Percentiles rank a stretch among this genome's conserved stretches.
phyloP scores from a whole-genome alignment of 2,797 vertebrate genomes.

The Molossus molossus region DNA sequence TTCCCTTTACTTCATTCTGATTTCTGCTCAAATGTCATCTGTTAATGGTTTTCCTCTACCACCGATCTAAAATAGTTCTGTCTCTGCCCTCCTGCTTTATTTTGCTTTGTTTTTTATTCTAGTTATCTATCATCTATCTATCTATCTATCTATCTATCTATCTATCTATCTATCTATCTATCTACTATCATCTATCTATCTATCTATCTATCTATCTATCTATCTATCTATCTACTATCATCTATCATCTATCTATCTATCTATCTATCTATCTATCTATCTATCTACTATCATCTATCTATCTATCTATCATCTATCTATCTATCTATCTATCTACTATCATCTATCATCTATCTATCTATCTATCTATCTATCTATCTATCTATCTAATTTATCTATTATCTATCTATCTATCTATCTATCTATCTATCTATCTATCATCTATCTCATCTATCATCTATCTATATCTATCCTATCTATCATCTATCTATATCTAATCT shows the following conservation, averaged over 20 bases:
- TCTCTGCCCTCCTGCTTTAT: background rate
- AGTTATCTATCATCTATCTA: background rate
- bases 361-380: background rate
- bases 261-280: background rate
- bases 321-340: background rate
- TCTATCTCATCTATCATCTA: background rate
- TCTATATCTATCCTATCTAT: background rate
- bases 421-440: background rate
- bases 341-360: background rate
- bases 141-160: background rate
- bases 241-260: background rate
- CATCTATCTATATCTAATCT: background rate
- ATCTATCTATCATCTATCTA: background rate
- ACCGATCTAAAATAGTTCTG: background rate
- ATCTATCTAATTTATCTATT: background rate
- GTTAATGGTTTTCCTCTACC: background rate
- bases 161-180: background rate
- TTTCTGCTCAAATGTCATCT: background rate
- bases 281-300: background rate
- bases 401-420: background rate
- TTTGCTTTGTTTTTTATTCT: background rate
- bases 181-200: background rate
- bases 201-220: background rate
- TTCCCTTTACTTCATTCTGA: background rate
- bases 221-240: background rate